Conservation (phyloP, 2,797 vertebrate species). For the Phataginus tetradactyla region DNA sequence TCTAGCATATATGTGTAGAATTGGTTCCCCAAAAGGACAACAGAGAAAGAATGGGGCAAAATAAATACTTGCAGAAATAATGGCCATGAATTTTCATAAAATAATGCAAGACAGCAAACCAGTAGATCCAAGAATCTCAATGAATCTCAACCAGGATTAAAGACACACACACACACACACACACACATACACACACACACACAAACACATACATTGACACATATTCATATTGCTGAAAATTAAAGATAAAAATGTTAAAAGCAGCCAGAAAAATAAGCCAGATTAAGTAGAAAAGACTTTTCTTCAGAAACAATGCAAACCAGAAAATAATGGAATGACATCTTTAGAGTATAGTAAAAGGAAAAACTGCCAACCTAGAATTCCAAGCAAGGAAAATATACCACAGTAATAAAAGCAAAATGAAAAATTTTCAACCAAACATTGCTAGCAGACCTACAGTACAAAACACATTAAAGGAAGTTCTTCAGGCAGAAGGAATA, state of each 20-base stretch:
- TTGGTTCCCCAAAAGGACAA: not conserved
- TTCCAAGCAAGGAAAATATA: not conserved
- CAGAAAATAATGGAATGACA: not conserved
- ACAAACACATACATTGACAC: not conserved
- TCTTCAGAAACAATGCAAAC: not conserved
- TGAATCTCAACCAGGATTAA: not conserved
- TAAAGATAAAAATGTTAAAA: constrained; percentile 11
- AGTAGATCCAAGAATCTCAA: not conserved
- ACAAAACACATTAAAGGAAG: not conserved
- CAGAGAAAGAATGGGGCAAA: not conserved
- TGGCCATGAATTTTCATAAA: not conserved
- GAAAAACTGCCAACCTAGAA: not conserved
- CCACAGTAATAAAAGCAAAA: not conserved
- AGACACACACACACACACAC: not conserved
- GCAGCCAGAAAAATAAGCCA: not conserved
- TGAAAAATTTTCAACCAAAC: not conserved
- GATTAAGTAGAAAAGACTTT: not conserved
- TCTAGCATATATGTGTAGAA: not conserved
- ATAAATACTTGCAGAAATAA: not conserved
- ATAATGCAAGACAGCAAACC: not conserved
- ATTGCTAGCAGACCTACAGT: not conserved
- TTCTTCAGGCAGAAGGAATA: not conserved
- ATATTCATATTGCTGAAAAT: not conserved
- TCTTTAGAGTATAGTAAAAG: not conserved
- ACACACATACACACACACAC: not conserved